Evolutionary conservation across 92 coral and sea anemone species (phyloP), one percentile per base, ranked within the genome.

Genomic region (Desmophyllum pertusum): DNA sequence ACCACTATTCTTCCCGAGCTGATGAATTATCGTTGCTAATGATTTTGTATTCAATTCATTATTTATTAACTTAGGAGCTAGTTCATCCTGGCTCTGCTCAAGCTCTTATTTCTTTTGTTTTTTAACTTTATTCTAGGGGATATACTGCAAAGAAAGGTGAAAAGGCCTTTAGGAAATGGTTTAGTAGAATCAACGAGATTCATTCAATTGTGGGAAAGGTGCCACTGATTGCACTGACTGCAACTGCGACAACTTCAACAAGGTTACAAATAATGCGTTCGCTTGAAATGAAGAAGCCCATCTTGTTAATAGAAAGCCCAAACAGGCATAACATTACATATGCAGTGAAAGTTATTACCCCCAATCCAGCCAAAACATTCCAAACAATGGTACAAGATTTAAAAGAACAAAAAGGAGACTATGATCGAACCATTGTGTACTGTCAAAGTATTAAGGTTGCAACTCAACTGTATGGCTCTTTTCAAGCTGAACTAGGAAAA

Each of bases 221-320:
- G 39, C 85, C 84, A 23, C 65, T 88, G 9, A 33, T 83, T 35
- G 88, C 91, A 35, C 77, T 88, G 52, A 83, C 88, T 81, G 91
- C 91, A 23, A 83, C 84, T 25, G 91, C 91, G 70, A 88, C 91
- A n/a, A 81, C 81, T 19, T 38, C 70, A 37, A 87, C 91, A 75
- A 87, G 83, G 51, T 38, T 73, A 10, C 67, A 69, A 63, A 88
- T 82, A 15, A 40, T 83, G 19, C 53, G 55, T 43, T 25, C 88
- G 5, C 77, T 88, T 31, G 91, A 88, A 69, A 77, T 88, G 88
- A 68, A 88, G 5, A 82, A 46, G 10, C 79, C 84, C 29, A 51
- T 38, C 30, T 17, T 88, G 31, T 17, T 77, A 7, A 30, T 37
- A 72, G 42, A 27, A 21, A 88, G 35, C 55, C 88, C 91, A 6